Conservation (phyloP, 1,140 invertebrate species). For the Scylla paramamosain region DNA sequence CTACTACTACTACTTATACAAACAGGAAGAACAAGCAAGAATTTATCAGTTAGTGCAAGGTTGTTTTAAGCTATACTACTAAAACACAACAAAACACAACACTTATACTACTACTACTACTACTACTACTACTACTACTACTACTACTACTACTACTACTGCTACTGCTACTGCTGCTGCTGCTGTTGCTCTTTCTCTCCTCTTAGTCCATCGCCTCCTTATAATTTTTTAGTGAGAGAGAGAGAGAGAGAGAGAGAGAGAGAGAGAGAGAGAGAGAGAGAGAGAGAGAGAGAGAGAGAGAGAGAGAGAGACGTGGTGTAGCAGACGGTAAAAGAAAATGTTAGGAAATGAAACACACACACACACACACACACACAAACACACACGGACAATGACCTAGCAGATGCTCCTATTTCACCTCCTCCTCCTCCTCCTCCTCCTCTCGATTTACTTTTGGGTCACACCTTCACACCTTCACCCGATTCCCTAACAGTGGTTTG, state of each 20-base stretch:
- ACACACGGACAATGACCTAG: neutral
- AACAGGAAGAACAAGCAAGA: neutral
- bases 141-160: no score
- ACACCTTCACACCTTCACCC: neutral
- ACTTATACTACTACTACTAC: no score
- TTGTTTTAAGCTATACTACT: no score
- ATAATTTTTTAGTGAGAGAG: neutral
- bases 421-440: neutral
- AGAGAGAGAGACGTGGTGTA: neutral
- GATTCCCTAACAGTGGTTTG: no score
- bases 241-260: neutral
- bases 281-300: neutral
- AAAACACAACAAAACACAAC: no score
- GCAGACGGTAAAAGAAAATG: neutral
- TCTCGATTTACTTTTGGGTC: neutral
- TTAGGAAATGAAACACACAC: neutral
- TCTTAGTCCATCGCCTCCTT: no score
- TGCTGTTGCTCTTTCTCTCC: no score
- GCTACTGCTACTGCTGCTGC: no score
- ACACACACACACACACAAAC: slow-evolving; percentile 26
- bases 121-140: no score
- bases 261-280: slow-evolving; percentile 32
- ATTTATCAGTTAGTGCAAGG: no score
- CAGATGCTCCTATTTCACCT: neutral
- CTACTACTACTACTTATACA: neutral